A percentile compares a stretch with the other conserved stretches of the same genome.
These are phyloP conservation scores for Phorcus lineatus DNA, from an alignment of 2,888 invertebrate species.

Conservation along the genomic window DNA sequence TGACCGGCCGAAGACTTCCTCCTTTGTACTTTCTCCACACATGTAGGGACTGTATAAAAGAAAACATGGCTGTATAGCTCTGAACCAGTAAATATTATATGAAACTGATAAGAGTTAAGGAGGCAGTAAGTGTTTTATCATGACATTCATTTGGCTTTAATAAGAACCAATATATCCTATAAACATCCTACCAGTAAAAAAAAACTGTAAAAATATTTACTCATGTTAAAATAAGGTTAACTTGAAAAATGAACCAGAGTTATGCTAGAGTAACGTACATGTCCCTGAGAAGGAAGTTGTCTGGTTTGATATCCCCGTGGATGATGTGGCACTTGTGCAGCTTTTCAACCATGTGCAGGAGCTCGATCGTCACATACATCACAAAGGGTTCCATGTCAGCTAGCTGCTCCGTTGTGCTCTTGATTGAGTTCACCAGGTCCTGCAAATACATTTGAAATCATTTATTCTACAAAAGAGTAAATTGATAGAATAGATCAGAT, in stretches of 20 bases:
- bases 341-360: constrained; percentile 88
- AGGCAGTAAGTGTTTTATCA: no score
- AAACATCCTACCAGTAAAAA: no score
- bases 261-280: constrained; percentile 74
- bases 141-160: no score
- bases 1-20: constrained; percentile 51
- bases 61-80: background rate
- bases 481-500: background rate
- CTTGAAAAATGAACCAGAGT: background rate
- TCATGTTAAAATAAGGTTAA: no score
- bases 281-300: constrained; percentile 86
- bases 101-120: no score
- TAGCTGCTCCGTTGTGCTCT: constrained; percentile 32
- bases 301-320: constrained; percentile 96
- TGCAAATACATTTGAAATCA: constrained; percentile 32
- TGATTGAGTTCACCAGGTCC: constrained; percentile 59
- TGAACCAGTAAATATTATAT: no score
- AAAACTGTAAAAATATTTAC: no score
- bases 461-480: background rate
- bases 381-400: constrained; percentile 78
- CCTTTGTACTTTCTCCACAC: background rate
- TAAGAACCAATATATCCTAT: no score
- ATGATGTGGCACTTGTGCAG: constrained; percentile 91
- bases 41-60: constrained; percentile 13
- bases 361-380: constrained; percentile 87